Evolutionary conservation across 1,140 invertebrate genomes (phyloP), one percentile per base, ranked within the genome.

Genomic region (Akabosia matsudoensis): DNA sequence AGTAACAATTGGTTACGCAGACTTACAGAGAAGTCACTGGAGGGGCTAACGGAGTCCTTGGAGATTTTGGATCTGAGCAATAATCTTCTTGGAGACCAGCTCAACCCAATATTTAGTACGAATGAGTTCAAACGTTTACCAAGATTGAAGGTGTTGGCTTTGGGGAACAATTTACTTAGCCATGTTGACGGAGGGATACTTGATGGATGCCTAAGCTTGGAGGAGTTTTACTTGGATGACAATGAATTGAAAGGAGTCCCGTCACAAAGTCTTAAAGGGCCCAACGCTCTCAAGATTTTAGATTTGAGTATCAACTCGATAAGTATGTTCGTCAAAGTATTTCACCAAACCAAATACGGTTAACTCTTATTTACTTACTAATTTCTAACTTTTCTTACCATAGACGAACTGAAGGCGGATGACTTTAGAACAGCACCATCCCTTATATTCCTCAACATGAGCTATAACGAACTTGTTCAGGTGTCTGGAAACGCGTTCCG

Each of bases 61-160:
- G 89, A 89, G 22, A 90, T 92, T 79, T 83, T 97, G 45, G 87
- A 89, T 31, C 84, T 96, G 22, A 88, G 90, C 13, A 88, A 94
- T 82, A 97, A 97, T 84, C 85, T 94, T 24, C 85, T 97, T 1
- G 94, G 94, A 0, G 93, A 96, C 82, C 93, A 91, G 80, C 85
- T 96, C 0, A 96, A 95, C 85, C 94, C 94, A 0, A 93, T 96
- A 76, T 96, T 96, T 83, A 92, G 92, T 0, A 92, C 90, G 14
- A 90, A 89, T 26, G 93, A 95, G 83, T 90, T 95, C 74, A 92
- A 92, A 76, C 89, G 90, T n/a, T 83, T 94, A 71, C 86, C 86
- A 0, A 87, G 90, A 76, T 83, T 96, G n/a, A 88, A 89, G 78
- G 83, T 91, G 1, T 83, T 96, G 30, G 92, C 95, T 85, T 85